These are phyloP conservation scores for Miniopterus natalensis DNA, from an alignment of 2,113 vertebrate genomes.

Conservation along the genomic window DNA sequence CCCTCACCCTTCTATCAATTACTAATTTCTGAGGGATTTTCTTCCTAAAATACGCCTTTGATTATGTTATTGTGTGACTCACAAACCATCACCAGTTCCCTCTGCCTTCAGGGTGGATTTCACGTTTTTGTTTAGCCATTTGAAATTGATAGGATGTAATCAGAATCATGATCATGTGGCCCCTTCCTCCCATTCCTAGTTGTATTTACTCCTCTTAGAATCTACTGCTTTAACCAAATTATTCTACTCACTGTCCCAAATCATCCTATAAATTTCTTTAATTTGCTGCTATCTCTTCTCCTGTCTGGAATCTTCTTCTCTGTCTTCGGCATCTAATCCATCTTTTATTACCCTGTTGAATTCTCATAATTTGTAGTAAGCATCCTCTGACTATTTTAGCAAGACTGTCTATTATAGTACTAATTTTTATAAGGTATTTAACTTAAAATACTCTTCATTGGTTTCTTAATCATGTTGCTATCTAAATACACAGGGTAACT, in stretches of 20 bases:
- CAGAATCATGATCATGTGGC: not conserved
- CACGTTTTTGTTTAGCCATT: not conserved
- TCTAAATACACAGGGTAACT: not conserved
- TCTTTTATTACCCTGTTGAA: not conserved
- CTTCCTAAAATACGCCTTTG: not conserved
- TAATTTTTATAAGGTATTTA: not conserved
- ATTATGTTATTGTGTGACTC: not conserved
- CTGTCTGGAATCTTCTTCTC: not conserved
- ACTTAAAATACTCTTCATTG: not conserved
- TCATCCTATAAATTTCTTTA: not conserved
- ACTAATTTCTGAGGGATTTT: not conserved
- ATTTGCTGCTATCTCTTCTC: not conserved
- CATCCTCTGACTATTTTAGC: not conserved
- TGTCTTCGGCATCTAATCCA: not conserved
- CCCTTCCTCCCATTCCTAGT: not conserved
- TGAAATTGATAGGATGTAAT: not conserved
- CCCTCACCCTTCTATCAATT: not conserved
- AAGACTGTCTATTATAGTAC: not conserved
- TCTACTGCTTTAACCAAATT: not conserved
- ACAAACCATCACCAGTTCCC: not conserved
- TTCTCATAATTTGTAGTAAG: not conserved
- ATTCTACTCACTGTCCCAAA: not conserved
- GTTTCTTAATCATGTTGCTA: slow-evolving; percentile 5
- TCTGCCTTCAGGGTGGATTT: not conserved
- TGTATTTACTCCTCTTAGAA: not conserved